Evolutionary conservation across 1,140 invertebrate genomes (phyloP), one percentile per base, ranked within the genome.

Genomic region (Heliconius hewitsoni): DNA sequence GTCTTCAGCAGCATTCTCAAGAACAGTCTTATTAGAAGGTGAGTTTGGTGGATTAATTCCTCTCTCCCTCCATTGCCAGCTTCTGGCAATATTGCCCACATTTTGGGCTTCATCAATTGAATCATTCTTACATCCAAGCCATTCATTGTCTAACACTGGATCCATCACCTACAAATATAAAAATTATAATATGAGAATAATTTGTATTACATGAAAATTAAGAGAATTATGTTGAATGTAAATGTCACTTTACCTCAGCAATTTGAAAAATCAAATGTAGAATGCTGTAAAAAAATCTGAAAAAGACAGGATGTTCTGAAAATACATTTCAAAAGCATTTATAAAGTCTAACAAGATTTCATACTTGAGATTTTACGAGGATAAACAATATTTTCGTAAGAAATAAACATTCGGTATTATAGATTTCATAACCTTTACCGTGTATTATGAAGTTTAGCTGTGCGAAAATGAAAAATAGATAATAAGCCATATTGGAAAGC

Each of bases 1-100:
- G 76, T 94, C 91, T 81, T 94, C 93, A 77, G 93, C 93, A 76
- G 88, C 87, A 86, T 94, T 93, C 85, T 94, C 93, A 30, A 94
- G 86, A 23, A 94, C 91, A 72, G 86, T 90, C 73, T 93, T 94
- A 74, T 92, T 94, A 23, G 86, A 78, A 5, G 87, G 87, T 39
- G 85, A 84, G 71, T 92, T 83, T 18, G 83, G 84, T 16, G 91
- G 90, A 74, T 92, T 87, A 8, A 92, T 86, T 27, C 93, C 93
- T 30, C 84, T 84, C 78, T 93, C 91, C 76, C 92, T 85, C 90
- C 89, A 93, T 78, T 92, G 91, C 91, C 90, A 94, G 78, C 91
- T 93, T 4, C 89, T 84, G 73, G 89, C 89, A 82, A 92, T 81
- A 81, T 93, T 94, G 42, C 90, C 93, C 57, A 89, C 79, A 84